phyloP scores from a whole-genome alignment of 2,888 invertebrate genomes.

The Eretmocerus hayati region DNA sequence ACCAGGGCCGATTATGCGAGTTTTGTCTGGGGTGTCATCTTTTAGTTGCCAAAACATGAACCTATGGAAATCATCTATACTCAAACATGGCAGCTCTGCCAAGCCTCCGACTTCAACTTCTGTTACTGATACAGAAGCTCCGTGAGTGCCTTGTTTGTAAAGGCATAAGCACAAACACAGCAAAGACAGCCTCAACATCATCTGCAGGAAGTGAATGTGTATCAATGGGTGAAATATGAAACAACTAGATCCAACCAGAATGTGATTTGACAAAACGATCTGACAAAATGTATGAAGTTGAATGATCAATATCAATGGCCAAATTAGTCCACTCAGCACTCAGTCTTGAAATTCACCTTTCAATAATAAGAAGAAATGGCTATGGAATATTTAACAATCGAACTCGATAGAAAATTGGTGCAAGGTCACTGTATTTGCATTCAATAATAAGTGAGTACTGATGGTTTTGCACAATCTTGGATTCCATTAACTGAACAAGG shows the following conservation, averaged over 20 bases:
- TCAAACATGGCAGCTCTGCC: constrained; percentile 56
- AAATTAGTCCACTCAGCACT: too few relatives aligned
- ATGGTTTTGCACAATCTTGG: too few relatives aligned
- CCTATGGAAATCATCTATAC: constrained; percentile 59
- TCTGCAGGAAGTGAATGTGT: constrained; percentile 12
- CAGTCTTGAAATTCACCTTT: too few relatives aligned
- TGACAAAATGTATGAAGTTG: too few relatives aligned
- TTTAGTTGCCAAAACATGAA: constrained; percentile 63
- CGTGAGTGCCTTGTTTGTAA: constrained; percentile 12
- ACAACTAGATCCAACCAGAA: neutral
- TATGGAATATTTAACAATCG: too few relatives aligned
- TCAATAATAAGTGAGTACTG: too few relatives aligned
- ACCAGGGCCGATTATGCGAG: constrained; percentile 55
- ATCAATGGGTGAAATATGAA: neutral
- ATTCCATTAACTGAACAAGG: constrained; percentile 10
- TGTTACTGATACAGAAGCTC: constrained; percentile 34
- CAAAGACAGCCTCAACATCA: constrained; percentile 21
- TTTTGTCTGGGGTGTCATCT: constrained; percentile 43
- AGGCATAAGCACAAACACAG: constrained; percentile 27
- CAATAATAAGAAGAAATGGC: too few relatives aligned
- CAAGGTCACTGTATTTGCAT: too few relatives aligned
- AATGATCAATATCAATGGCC: too few relatives aligned
- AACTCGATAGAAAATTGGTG: too few relatives aligned
- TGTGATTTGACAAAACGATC: neutral
- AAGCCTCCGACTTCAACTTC: constrained; percentile 56